A percentile compares a stretch with the other conserved stretches of the same genome.
phyloP scores from a whole-genome alignment of 2,113 vertebrate genomes.

The Sapajus apella region DNA sequence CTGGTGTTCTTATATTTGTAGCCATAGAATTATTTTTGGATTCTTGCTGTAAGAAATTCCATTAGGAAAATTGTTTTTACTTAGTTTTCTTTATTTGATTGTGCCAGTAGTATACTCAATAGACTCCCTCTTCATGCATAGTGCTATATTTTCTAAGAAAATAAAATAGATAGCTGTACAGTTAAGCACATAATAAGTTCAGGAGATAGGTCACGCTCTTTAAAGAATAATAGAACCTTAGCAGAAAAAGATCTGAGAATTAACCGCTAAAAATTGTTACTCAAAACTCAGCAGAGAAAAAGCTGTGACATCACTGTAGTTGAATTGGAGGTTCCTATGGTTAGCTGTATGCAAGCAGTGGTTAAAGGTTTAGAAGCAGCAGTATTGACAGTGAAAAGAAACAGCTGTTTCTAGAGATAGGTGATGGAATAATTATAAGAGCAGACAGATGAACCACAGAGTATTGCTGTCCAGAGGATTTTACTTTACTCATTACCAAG shows the following conservation, averaged over 20 bases:
- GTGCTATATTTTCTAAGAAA: not conserved
- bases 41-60: conserved; percentile 12
- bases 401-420: not conserved
- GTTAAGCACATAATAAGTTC: not conserved
- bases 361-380: not conserved
- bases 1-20: not conserved
- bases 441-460: not conserved
- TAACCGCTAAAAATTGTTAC: conserved; percentile 9
- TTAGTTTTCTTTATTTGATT: conserved; percentile 27
- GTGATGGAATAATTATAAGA: not conserved
- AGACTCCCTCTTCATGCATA: not conserved
- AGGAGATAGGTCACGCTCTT: not conserved
- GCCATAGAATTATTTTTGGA: not conserved
- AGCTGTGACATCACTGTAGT: not conserved
- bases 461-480: not conserved
- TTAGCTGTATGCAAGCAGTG: not conserved
- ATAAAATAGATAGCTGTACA: not conserved
- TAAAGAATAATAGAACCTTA: not conserved
- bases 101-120: not conserved
- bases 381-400: not conserved
- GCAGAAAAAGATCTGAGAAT: conserved; percentile 6
- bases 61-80: conserved; percentile 36
- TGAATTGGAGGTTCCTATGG: not conserved
- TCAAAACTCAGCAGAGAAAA: not conserved
- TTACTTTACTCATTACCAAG: not conserved